Evolutionary conservation across 2,113 vertebrate genomes (phyloP).

Genomic region (Smithornis capensis): DNA sequence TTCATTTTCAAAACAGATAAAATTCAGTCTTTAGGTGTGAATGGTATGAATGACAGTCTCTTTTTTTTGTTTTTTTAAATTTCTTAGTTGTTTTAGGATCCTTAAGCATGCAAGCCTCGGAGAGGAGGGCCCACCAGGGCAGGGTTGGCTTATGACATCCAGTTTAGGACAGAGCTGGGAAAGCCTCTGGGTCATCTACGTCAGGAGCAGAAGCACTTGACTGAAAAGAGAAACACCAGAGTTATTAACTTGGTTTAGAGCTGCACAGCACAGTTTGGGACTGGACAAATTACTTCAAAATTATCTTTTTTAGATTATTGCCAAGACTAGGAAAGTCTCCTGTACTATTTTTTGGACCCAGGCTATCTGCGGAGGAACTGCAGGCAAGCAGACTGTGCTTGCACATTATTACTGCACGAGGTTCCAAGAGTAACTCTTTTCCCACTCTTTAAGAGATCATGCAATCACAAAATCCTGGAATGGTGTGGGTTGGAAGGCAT

Average conservation of each 20-base stretch:
- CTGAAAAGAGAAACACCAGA: conserved; percentile 73
- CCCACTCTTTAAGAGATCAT: no score
- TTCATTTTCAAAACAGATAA: conserved; percentile 96
- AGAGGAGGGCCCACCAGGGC: conserved; percentile 86
- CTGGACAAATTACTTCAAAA: not conserved
- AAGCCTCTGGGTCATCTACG: conserved; percentile 98
- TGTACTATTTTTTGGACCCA: rapidly evolving
- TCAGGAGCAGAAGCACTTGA: conserved; percentile 93
- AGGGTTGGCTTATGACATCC: conserved; percentile 82
- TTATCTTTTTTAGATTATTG: rapidly evolving
- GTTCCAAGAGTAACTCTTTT: no score
- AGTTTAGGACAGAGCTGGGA: conserved; percentile 94
- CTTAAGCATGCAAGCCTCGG: conserved; percentile 99
- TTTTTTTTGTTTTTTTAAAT: conserved; percentile 54
- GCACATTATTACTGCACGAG: rapidly evolving
- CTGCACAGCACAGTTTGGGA: not conserved
- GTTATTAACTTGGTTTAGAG: not conserved
- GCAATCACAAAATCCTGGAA: not conserved
- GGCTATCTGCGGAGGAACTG: not conserved
- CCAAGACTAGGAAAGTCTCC: not conserved
- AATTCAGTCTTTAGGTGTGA: conserved; percentile 95
- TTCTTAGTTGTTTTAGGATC: conserved; percentile 92
- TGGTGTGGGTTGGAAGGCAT: not conserved
- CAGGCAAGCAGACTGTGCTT: rapidly evolving
- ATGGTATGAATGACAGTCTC: conserved; percentile 96